Evolutionary conservation across 2,797 vertebrate species (phyloP).

Genomic region (Decapterus maruadsi): DNA sequence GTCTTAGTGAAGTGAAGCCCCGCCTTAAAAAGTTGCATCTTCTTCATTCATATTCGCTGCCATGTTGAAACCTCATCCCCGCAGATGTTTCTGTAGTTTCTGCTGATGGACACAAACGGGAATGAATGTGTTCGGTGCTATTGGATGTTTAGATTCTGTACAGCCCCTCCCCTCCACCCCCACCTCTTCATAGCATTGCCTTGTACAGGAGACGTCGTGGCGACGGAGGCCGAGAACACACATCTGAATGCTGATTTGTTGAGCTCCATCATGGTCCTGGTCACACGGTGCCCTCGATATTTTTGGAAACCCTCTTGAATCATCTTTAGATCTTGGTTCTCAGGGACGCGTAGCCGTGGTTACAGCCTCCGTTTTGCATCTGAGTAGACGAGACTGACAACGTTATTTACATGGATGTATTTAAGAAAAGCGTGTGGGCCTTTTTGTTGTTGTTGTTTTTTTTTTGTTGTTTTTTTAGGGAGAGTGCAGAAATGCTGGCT

Average conservation of each 20-base stretch:
- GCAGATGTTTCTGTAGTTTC: neutral
- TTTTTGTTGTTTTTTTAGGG: neutral
- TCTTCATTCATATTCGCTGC: neutral
- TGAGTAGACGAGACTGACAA: no score
- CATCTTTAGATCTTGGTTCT: constrained; percentile 16
- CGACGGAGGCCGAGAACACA: neutral
- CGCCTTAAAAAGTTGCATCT: constrained; percentile 9
- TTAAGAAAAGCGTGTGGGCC: neutral
- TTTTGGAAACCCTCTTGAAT: constrained; percentile 5
- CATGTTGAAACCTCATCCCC: neutral
- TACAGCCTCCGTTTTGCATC: constrained; percentile 7
- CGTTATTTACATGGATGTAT: neutral
- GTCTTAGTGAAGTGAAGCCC: constrained; percentile 1
- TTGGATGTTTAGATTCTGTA: no score
- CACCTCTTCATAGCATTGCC: neutral
- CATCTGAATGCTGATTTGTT: neutral
- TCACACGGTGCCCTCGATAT: neutral
- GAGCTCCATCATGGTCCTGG: neutral
- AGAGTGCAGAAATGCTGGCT: neutral
- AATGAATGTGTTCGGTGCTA: neutral
- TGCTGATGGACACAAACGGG: neutral
- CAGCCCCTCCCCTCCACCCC: no score
- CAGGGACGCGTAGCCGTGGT: constrained; percentile 30
- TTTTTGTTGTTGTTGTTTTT: neutral
- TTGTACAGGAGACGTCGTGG: neutral